phyloP scores from a whole-genome alignment of 2,888 invertebrate genomes.

The Polyommatus iphigenia region DNA sequence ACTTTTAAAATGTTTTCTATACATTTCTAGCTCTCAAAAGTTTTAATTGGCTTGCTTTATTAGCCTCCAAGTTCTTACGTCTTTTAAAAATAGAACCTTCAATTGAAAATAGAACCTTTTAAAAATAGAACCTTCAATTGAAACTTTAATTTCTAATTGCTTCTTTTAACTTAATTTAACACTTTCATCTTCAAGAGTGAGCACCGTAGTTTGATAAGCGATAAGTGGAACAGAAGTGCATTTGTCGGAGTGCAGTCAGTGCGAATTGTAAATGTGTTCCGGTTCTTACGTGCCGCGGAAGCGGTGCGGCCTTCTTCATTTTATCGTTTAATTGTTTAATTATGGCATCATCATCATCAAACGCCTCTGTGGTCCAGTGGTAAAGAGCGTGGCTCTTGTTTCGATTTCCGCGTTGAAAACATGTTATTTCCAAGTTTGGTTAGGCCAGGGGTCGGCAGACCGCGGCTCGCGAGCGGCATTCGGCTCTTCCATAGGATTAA shows the following conservation, averaged over 20 bases:
- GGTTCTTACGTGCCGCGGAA: constrained; percentile 15
- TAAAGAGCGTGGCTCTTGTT: too few species aligned
- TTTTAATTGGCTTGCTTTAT: not conserved
- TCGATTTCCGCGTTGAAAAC: too few species aligned
- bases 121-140: not conserved
- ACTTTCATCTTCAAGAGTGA: not conserved
- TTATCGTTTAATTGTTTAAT: not conserved
- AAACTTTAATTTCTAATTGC: not conserved
- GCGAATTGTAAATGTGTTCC: constrained; percentile 16
- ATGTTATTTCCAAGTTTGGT: too few species aligned
- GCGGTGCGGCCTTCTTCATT: constrained; percentile 5
- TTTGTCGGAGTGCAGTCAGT: constrained; percentile 9
- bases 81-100: not conserved
- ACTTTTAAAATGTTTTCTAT: not conserved
- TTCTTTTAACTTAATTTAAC: not conserved
- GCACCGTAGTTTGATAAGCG: not conserved
- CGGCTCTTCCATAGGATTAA: too few species aligned
- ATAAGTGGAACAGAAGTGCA: not conserved
- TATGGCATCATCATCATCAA: not conserved
- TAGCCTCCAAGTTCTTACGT: not conserved
- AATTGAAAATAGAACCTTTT: too few species aligned
- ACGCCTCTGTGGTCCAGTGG: too few species aligned
- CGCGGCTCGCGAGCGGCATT: too few species aligned
- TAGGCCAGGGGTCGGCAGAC: too few species aligned
- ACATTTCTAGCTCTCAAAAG: not conserved